Percentiles rank a stretch among this genome's conserved stretches.
Evolutionary conservation across 2,113 vertebrate genomes (phyloP).

Genomic region (Oxyura jamaicensis): DNA sequence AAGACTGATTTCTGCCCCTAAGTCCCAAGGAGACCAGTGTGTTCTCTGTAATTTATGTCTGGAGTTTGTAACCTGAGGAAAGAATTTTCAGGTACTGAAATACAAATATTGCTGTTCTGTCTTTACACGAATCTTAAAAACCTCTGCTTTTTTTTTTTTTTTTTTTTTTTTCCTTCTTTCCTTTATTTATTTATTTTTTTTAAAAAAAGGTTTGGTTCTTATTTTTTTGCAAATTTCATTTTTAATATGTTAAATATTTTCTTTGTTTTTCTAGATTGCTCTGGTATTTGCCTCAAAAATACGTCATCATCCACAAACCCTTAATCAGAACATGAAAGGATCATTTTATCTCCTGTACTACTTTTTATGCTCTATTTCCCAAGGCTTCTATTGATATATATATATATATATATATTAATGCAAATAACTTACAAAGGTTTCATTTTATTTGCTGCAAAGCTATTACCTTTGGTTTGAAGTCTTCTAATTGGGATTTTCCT

Average conservation of each 20-base stretch:
- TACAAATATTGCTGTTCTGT: background rate
- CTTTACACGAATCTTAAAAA: background rate
- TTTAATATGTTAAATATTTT: background rate
- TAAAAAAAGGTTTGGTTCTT: background rate
- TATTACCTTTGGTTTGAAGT: slow-evolving; percentile 22
- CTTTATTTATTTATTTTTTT: no score
- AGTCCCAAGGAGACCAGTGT: background rate
- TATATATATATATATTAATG: background rate
- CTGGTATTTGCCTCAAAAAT: background rate
- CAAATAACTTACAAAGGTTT: slow-evolving; percentile 21
- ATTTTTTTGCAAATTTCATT: background rate
- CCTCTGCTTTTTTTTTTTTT: background rate
- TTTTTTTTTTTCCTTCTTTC: no score
- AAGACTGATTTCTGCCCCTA: background rate
- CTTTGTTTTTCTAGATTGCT: background rate
- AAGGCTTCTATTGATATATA: slow-evolving; percentile 6
- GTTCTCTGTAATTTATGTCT: background rate
- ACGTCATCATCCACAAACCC: background rate
- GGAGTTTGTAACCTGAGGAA: background rate
- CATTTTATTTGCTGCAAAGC: background rate
- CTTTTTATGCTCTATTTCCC: slow-evolving; percentile 20
- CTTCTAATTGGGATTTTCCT: background rate
- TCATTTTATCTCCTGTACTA: slow-evolving; percentile 29
- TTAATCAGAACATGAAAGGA: slow-evolving; percentile 36
- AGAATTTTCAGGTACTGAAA: background rate